Evolutionary conservation across 2,888 invertebrate species (phyloP).

Genomic region (Pollenia labialis): DNA sequence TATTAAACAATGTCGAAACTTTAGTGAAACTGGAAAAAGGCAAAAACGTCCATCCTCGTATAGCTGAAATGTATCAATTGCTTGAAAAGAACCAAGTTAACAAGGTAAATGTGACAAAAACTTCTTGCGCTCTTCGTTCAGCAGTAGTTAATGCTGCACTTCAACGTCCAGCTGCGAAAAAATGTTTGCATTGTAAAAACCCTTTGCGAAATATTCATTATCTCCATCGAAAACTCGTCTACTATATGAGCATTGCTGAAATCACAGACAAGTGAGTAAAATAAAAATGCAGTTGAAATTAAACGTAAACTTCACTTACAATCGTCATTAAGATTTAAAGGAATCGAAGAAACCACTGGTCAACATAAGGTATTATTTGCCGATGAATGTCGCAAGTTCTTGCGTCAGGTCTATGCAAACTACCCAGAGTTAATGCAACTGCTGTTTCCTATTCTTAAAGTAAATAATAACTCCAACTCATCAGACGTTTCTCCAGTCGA

Average conservation of each 20-base stretch:
- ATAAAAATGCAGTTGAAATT: background rate
- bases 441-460: slow-evolving; percentile 89
- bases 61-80: slow-evolving; percentile 85
- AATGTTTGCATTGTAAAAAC: slow-evolving; percentile 81
- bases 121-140: slow-evolving; percentile 80
- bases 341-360: slow-evolving; percentile 71
- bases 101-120: slow-evolving; percentile 79
- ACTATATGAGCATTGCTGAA: slow-evolving; percentile 79
- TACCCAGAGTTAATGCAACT: slow-evolving; percentile 88
- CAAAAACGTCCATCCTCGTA: slow-evolving; percentile 84
- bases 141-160: slow-evolving; percentile 80
- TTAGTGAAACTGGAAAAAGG: slow-evolving; percentile 80
- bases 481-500: slow-evolving; percentile 88
- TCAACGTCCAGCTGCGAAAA: slow-evolving; percentile 77
- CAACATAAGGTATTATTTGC: slow-evolving; percentile 86
- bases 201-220: slow-evolving; percentile 79
- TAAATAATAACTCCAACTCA: slow-evolving; percentile 78
- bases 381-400: slow-evolving; percentile 87
- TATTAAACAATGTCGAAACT: slow-evolving; percentile 78
- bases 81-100: slow-evolving; percentile 75
- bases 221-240: slow-evolving; percentile 80
- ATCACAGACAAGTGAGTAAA: slow-evolving; percentile 77
- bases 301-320: background rate
- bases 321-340: slow-evolving; percentile 57
- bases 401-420: slow-evolving; percentile 89